phyloP scores from a whole-genome alignment of 2,113 vertebrate species.

The Cromileptes altivelis region DNA sequence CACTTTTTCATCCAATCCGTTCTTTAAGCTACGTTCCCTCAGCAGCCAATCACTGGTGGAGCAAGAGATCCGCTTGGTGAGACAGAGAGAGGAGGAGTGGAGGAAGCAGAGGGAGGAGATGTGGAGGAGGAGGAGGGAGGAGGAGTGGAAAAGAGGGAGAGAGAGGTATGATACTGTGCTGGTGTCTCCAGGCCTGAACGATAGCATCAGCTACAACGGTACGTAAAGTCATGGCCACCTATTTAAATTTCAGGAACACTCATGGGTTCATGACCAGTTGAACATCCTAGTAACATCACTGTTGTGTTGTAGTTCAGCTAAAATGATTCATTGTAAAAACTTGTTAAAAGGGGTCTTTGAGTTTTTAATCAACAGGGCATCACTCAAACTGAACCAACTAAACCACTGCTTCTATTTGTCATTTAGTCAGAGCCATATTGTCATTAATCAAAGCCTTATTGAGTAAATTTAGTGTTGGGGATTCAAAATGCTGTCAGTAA shows the following conservation, averaged over 20 bases:
- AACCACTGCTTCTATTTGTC: neutral
- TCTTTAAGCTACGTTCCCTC: slow-evolving; percentile 80
- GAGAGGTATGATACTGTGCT: slow-evolving; percentile 78
- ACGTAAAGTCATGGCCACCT: neutral
- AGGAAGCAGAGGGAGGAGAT: slow-evolving; percentile 78
- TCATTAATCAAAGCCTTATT: neutral
- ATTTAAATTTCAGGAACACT: neutral
- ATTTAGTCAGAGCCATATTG: neutral
- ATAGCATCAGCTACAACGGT: slow-evolving; percentile 69
- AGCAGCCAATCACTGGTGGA: slow-evolving; percentile 83
- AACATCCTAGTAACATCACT: neutral
- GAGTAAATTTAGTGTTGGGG: neutral
- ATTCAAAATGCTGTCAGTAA: neutral
- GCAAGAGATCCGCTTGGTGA: slow-evolving; percentile 79
- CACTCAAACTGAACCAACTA: neutral
- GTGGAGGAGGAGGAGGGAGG: slow-evolving; percentile 70
- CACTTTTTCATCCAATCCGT: slow-evolving; percentile 79
- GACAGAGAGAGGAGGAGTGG: slow-evolving; percentile 82
- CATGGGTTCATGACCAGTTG: neutral
- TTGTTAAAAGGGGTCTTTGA: neutral
- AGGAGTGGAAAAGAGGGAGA: slow-evolving; percentile 68
- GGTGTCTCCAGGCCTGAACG: slow-evolving; percentile 75
- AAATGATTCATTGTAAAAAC: neutral
- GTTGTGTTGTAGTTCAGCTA: neutral
- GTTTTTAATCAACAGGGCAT: no score